Percentiles rank a stretch among this genome's conserved stretches.
Evolutionary conservation across 2,113 vertebrate species (phyloP).

Genomic region (Falco punctatus): DNA sequence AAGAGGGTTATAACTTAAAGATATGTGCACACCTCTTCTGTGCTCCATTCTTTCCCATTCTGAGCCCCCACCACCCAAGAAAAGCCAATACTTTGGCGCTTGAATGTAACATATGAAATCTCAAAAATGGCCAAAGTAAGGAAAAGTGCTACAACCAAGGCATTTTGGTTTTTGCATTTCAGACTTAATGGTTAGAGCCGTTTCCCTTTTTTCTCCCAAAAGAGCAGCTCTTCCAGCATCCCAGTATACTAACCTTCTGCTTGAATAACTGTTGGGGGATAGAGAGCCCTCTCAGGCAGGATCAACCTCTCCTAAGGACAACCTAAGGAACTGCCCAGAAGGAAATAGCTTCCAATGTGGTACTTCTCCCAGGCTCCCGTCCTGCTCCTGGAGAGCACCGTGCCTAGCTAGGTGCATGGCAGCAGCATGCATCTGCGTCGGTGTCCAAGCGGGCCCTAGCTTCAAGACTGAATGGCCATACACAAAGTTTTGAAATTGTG

Average conservation of each 20-base stretch:
- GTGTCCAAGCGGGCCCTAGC: not conserved
- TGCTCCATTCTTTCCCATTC: not conserved
- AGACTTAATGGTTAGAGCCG: not conserved
- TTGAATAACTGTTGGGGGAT: not conserved
- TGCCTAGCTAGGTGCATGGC: not conserved
- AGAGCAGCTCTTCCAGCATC: not conserved
- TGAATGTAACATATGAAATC: not conserved
- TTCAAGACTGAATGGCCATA: not conserved
- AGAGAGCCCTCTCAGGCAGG: not conserved
- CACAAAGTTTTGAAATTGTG: not conserved
- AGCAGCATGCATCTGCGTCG: not conserved
- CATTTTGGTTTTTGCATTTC: not conserved
- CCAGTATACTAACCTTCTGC: not conserved
- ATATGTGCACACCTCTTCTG: fast-evolving
- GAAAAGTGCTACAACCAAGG: not conserved
- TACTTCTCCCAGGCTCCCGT: not conserved
- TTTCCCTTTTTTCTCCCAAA: not conserved
- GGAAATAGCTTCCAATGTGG: not conserved
- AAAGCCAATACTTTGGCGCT: not conserved
- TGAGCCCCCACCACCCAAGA: not conserved
- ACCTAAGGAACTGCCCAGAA: not conserved
- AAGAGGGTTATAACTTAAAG: not conserved
- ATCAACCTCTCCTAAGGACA: not conserved
- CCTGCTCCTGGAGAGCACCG: not conserved
- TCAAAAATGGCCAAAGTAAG: not conserved